phyloP scores from a whole-genome alignment of 2,888 invertebrate species.

The Cephus sareptanus region DNA sequence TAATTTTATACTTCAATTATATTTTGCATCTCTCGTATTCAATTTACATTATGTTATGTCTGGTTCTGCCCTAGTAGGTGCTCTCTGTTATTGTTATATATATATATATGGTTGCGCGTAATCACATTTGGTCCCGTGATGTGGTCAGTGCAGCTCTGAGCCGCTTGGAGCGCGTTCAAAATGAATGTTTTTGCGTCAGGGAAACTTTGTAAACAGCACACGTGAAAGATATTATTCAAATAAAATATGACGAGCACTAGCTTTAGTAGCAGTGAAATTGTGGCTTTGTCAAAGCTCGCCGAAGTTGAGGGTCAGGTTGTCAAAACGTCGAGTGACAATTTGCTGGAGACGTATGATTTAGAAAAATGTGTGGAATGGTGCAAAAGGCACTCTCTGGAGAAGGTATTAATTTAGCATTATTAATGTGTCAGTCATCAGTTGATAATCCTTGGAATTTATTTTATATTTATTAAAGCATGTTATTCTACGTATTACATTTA shows the following conservation, averaged over 20 bases:
- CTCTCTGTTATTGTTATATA: too few relatives aligned
- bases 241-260: constrained; percentile 12
- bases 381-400: constrained; percentile 71
- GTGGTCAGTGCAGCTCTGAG: not conserved
- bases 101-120: not conserved
- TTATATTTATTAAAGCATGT: constrained; percentile 25
- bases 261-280: constrained; percentile 17
- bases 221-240: not conserved
- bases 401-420: constrained; percentile 67
- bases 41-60: too few relatives aligned
- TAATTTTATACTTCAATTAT: not conserved
- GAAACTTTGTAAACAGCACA: not conserved
- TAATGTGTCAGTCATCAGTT: not conserved
- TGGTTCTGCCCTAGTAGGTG: too few relatives aligned
- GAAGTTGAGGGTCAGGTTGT: constrained; percentile 11
- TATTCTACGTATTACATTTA: constrained; percentile 8
- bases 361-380: constrained; percentile 78
- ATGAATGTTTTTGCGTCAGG: not conserved
- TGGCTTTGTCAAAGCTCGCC: constrained; percentile 13
- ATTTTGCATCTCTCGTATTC: not conserved
- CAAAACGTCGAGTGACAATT: constrained; percentile 35
- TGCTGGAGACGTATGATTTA: constrained; percentile 71
- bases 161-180: not conserved
- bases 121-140: not conserved
- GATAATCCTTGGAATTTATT: not conserved